Evolutionary conservation across 2,888 invertebrate species (phyloP).

Genomic region (Lamellibrachia columna): DNA sequence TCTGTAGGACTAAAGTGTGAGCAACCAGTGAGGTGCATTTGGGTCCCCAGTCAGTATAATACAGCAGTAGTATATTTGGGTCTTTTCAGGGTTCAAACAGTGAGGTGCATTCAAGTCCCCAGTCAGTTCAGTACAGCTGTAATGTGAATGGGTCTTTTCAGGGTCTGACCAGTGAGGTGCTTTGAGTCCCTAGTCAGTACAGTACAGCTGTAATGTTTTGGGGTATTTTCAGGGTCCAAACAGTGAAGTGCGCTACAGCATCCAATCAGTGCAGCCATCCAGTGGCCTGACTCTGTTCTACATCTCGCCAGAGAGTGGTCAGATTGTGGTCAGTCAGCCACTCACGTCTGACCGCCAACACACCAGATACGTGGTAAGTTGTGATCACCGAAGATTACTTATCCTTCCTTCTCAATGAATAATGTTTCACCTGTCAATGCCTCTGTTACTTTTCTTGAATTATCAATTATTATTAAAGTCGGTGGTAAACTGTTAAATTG

Average conservation of each 20-base stretch:
- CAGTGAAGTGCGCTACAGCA: constrained; percentile 39
- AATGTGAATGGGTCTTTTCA: too few relatives aligned
- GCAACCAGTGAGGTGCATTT: background rate
- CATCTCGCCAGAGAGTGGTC: constrained; percentile 43
- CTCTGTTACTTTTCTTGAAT: too few relatives aligned
- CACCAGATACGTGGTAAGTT: constrained; percentile 36
- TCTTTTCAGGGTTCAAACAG: too few relatives aligned
- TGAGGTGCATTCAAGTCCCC: too few relatives aligned
- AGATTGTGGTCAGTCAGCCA: constrained; percentile 38
- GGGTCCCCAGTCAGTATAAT: background rate
- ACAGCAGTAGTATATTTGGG: background rate
- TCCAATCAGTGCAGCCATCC: constrained; percentile 34
- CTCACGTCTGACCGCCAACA: constrained; percentile 28
- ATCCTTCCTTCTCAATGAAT: background rate
- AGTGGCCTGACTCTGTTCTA: constrained; percentile 39
- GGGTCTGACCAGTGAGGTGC: background rate
- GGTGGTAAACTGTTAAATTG: too few relatives aligned
- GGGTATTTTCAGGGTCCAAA: constrained; percentile 35
- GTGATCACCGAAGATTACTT: background rate
- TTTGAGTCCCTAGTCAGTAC: background rate
- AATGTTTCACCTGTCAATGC: too few relatives aligned
- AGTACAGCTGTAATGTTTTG: background rate
- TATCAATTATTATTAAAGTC: too few relatives aligned
- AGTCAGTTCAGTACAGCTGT: background rate
- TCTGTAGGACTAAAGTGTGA: too few relatives aligned